A percentile compares a stretch with the other conserved stretches of the same genome.
Evolutionary conservation across 2,888 invertebrate species (phyloP).

Genomic region (Drosophila siamana): DNA sequence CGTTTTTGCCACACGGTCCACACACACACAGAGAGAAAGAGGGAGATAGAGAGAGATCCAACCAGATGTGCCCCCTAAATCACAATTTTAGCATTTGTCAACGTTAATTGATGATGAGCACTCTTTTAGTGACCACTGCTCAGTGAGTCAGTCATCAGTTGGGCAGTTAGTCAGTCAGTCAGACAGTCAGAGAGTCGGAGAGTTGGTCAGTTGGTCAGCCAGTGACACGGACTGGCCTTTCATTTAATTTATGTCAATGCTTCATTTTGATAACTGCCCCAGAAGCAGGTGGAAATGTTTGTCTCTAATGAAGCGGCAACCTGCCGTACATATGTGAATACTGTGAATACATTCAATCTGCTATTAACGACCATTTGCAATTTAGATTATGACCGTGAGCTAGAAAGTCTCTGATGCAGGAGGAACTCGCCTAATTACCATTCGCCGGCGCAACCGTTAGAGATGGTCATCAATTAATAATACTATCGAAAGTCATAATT

Average conservation of each 20-base stretch:
- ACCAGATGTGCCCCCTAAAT: not conserved
- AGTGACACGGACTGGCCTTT: conserved; percentile 32
- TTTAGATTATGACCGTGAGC: conserved; percentile 58
- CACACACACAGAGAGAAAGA: no score
- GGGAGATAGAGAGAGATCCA: no score
- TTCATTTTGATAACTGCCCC: conserved; percentile 64
- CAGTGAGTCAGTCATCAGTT: conserved; percentile 33
- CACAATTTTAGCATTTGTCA: conserved; percentile 72
- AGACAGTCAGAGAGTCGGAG: conserved; percentile 11
- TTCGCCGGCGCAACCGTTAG: conserved; percentile 10
- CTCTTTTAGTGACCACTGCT: conserved; percentile 63
- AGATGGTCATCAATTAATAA: conserved; percentile 14
- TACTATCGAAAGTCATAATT: conserved; percentile 14
- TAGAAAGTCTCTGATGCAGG: conserved; percentile 32
- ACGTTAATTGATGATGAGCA: conserved; percentile 77
- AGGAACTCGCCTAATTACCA: conserved; percentile 30
- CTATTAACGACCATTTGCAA: conserved; percentile 60
- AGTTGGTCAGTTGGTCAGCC: conserved; percentile 25
- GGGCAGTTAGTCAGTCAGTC: conserved; percentile 29
- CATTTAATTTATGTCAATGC: conserved; percentile 74
- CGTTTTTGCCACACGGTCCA: not conserved
- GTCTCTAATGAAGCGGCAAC: conserved; percentile 50
- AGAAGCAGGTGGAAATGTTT: conserved; percentile 32
- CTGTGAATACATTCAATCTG: conserved; percentile 42
- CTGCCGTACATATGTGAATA: conserved; percentile 8